These are phyloP conservation scores for Melanostoma scalare DNA, from an alignment of 2,888 invertebrate genomes.

Conservation along the genomic window DNA sequence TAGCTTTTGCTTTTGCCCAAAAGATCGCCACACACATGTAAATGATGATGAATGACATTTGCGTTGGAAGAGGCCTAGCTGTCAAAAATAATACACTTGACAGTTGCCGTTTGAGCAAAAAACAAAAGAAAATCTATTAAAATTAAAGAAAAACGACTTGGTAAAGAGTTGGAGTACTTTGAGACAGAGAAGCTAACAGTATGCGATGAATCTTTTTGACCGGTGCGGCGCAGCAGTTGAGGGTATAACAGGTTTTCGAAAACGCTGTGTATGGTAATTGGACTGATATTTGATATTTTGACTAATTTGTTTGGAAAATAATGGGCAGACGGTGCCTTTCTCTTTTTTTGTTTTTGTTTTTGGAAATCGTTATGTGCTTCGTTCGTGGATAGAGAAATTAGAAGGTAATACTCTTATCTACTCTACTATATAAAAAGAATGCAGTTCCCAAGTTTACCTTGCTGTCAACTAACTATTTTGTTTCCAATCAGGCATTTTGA, in stretches of 20 bases:
- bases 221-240: neutral
- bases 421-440: too few species aligned
- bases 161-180: too few species aligned
- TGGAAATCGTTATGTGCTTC: neutral
- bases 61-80: constrained; percentile 37
- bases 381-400: constrained; percentile 5
- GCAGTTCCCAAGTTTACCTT: too few species aligned
- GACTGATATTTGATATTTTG: constrained; percentile 33
- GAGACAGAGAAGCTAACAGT: constrained; percentile 2
- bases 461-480: too few species aligned
- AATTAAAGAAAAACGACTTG: neutral
- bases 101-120: constrained; percentile 12
- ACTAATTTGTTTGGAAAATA: constrained; percentile 13
- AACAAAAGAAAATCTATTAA: constrained; percentile 2
- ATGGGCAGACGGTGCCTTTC: constrained; percentile 9
- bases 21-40: constrained; percentile 24
- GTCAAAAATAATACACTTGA: constrained; percentile 54
- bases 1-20: neutral
- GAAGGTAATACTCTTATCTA: neutral
- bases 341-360: constrained; percentile 1
- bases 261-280: constrained; percentile 14
- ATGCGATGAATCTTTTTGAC: neutral
- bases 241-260: constrained; percentile 11
- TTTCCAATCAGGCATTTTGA: too few species aligned
- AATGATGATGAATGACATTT: constrained; percentile 56